Base-by-base conservation (phyloP, 2,113 vertebrate genomes). In the Saimiri boliviensis region DNA sequence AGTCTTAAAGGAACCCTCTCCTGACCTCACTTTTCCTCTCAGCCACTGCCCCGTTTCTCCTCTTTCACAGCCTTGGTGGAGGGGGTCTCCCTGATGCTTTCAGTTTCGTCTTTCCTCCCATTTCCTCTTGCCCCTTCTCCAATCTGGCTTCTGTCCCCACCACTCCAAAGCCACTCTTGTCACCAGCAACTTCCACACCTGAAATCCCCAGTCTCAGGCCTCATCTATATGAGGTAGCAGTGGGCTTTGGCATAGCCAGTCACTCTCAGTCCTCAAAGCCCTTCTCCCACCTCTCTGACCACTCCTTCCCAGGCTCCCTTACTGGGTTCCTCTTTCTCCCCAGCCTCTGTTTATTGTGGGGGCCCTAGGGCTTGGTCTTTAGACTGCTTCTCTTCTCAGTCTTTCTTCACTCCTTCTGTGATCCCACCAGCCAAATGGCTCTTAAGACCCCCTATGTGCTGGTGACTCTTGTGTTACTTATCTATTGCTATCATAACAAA, bases 171-270 rank as follows among this genome's bases (percentile, higher is more conserved):
- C 54, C 35, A 45, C 14, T 70, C 89, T 86, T 3, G 12, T 71
- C 58, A n/a, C 66, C 58, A 32, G 32, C 0, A 23, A 35, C 79
- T 77, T 93, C 66, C 63, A 40, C 2, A 1, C 27, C 70, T 47
- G 8, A 49, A n/a, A 58, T 74, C 70, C 94, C 83, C 30, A 16
- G n/a, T 27, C 76, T 80, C 40, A 2, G 40, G 77, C 86, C 42
- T 86, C 45, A 8, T 40, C 11, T 77, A 0, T 0, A 0, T 27
- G 45, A 49, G 32, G 21, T 35, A 9, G 76, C 3, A 7, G 0
- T 54, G 40, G 45, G 54, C 90, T 85, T 60, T 16, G 45, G 52
- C 60, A 14, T 8, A 14, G 58, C 73, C 8, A 6, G 14, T 63
- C 52, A 8, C 45, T 6, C 20, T 37, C 32, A 52, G 19, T 58